Evolutionary conservation across 2,888 invertebrate species (phyloP), one percentile per base, ranked within the genome.

Genomic region (Corythucha ciliata): DNA sequence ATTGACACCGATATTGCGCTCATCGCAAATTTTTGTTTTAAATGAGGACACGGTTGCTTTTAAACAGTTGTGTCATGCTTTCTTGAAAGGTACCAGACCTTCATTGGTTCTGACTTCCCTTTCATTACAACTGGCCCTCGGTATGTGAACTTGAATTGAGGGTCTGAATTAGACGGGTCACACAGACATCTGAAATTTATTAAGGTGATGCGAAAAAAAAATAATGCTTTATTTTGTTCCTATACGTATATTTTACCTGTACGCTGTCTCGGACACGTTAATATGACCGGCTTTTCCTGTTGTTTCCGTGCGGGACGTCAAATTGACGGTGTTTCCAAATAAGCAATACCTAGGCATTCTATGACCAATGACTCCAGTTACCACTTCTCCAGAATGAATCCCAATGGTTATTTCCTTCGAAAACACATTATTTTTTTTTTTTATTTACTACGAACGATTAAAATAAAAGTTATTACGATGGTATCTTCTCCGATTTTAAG

Each of bases 331-430:
- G 70, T 93, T 92, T 5, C 92, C 92, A 64, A 92, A 93, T 25
- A 93, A 78, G 62, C 89, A 89, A 68, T 90, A 92, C 24, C 92
- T 79, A 0, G 92, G 92, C 86, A 92, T 91, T 56, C 91, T 79
- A 69, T 91, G 89, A 2, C 92, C 92, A 58, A 92, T 92, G 6
- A 92, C 92, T 12, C 92, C 92, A 0, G 92, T 92, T 46, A 93
- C 91, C 18, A 90, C 91, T 68, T 92, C 92, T 0, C 92, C 92
- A 2, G 89, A 87, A 65, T 93, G 92, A 58, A 93, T 89, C 3
- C 92, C 92, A 63, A 93, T 91, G 16, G 92, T 92, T 57, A 93
- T 87, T 73, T 82, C 80, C 90, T 91, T 68, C 49, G 67, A 21
- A 8, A 32, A 41, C 26, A 18, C 8, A 3, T 14, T 44, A 36